Evolutionary conservation across 2,113 vertebrate species (phyloP), one percentile per base, ranked within the genome.

Genomic region (Hystrix cristata): DNA sequence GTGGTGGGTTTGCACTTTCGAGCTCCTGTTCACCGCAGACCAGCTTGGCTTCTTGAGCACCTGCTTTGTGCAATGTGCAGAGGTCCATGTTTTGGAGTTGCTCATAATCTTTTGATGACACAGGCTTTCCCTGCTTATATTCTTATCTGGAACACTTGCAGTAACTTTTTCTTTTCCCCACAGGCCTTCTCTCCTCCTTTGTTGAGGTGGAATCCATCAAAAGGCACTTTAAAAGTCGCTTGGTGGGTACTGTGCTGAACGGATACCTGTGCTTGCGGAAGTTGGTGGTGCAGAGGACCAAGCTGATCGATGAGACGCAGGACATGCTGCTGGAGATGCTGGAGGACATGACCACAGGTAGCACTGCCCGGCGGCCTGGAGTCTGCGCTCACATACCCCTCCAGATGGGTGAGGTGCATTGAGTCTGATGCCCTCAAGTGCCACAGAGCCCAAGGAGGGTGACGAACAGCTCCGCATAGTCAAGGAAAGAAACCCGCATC

Each of bases 341-440:
- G 96, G 99, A 99, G 97, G 99, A 99, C 98, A 99, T 99, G 99
- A 99, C 99, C 23, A 99, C 99, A 99, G 99, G 99, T 99, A 98
- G 90, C 89, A 34, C 27, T 23, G 27, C 16, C 34, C 27, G 0
- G 0, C 1, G 5, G 29, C 95, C 3, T 0, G 25, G 53, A 79
- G 87, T 60, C 19, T 4, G 0, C 11, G 1, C 18, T 18, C 15
- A 3, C 0, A 0, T 0, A 15, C 18, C 19, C 53, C 46, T 74
- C 31, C 31, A 29, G 79, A 34, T 53, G 43, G 13, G 19, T 7
- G 25, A 6, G 31, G 38, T 0, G 0, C 9, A 0, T 38, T 38
- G 4, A 2, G 34, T 83, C n/a, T 23, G 59, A 53, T 79, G 23
- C 48, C 21, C 80, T 29, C 2, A 1, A 29, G 69, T 25, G 69